phyloP scores from a whole-genome alignment of 1,140 invertebrate species.

The Drosophila albomicans region DNA sequence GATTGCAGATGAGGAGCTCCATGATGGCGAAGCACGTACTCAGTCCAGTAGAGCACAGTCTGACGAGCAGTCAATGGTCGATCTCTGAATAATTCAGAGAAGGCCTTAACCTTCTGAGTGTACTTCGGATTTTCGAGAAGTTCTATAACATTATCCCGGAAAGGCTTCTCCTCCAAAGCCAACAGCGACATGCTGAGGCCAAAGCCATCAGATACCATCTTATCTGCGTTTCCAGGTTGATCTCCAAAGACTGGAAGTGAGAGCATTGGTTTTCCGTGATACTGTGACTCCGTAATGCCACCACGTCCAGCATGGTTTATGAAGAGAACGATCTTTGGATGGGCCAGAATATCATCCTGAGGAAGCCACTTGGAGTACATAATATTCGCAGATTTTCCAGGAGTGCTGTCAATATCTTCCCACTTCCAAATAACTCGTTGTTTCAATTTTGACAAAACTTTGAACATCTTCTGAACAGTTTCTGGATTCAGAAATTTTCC shows the following conservation, averaged over 20 bases:
- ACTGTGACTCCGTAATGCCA: conserved; percentile 85
- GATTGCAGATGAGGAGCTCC: conserved; percentile 75
- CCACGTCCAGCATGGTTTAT: conserved; percentile 89
- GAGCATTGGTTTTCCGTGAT: conserved; percentile 86
- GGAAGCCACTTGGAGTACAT: conserved; percentile 87
- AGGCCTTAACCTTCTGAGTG: conserved; percentile 28
- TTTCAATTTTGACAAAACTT: conserved; percentile 83
- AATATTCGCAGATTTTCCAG: conserved; percentile 86
- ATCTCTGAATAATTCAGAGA: conserved; percentile 68
- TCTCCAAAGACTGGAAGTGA: conserved; percentile 85
- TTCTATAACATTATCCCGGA: conserved; percentile 52
- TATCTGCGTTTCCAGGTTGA: conserved; percentile 63
- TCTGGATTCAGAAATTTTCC: conserved; percentile 80
- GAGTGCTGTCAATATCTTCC: conserved; percentile 62
- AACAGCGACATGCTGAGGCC: conserved; percentile 65
- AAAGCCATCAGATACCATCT: conserved; percentile 49
- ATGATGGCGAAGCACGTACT: conserved; percentile 85
- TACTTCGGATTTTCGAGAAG: conserved; percentile 54
- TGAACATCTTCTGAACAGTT: conserved; percentile 84
- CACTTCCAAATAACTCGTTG: conserved; percentile 86
- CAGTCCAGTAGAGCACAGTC: conserved; percentile 82
- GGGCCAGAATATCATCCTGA: conserved; percentile 86
- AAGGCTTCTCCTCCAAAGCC: conserved; percentile 85
- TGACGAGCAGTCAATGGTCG: conserved; percentile 71
- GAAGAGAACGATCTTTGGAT: conserved; percentile 88